Percentiles rank a stretch among this genome's conserved stretches.
phyloP scores from a whole-genome alignment of 64 coral and sea anemone species.

The Actinia tenebrosa region DNA sequence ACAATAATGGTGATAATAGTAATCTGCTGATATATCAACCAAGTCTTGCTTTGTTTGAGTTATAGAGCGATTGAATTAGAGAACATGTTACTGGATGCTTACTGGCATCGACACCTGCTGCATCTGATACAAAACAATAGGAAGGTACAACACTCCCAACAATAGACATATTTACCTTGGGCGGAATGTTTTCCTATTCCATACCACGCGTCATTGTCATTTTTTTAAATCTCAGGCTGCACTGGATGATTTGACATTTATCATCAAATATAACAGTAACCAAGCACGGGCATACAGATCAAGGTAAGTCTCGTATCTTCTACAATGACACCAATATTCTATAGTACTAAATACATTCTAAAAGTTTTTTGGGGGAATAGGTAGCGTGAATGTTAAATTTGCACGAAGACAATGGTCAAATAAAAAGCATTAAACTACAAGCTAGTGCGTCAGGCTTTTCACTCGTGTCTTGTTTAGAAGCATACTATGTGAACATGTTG shows the following conservation, averaged over 20 bases:
- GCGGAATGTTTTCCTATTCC: no score
- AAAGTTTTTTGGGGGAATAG: no score
- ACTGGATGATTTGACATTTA: constrained; percentile 86
- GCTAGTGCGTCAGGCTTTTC: no score
- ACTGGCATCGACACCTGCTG: constrained; percentile 80
- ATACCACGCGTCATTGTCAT: no score
- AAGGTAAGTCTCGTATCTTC: constrained; percentile 30
- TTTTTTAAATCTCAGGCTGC: constrained; percentile 44
- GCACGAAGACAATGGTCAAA: no score
- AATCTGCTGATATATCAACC: background rate
- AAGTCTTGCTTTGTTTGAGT: background rate
- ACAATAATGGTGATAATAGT: no score
- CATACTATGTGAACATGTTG: no score
- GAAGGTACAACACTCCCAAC: constrained; percentile 36
- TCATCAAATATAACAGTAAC: constrained; percentile 78
- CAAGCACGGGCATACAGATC: constrained; percentile 73
- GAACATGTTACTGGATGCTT: constrained; percentile 73
- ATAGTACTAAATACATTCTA: background rate
- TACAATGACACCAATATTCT: no score
- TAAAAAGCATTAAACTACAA: no score
- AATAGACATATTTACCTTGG: no score
- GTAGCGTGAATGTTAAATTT: no score
- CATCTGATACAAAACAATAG: constrained; percentile 65
- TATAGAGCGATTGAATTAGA: constrained; percentile 80
- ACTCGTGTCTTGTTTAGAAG: no score